Evolutionary conservation across 2,797 vertebrate species (phyloP).

Genomic region (Sebastes hubbsi): DNA sequence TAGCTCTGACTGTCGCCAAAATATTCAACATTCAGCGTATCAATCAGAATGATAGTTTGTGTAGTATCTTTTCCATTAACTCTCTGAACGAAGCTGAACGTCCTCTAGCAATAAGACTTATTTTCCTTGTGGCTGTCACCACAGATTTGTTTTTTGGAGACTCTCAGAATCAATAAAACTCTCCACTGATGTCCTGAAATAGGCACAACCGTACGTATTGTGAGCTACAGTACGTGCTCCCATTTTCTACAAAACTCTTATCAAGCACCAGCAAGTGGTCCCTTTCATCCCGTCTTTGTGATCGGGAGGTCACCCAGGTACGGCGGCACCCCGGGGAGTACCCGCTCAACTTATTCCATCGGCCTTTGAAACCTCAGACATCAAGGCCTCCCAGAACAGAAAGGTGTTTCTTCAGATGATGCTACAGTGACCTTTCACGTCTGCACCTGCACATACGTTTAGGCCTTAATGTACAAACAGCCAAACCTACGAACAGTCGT

Average conservation of each 20-base stretch:
- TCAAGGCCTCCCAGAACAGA: constrained; percentile 14
- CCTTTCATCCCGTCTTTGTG: constrained; percentile 34
- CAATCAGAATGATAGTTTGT: too few species aligned
- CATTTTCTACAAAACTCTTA: not conserved
- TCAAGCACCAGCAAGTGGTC: not conserved
- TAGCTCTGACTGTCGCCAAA: too few species aligned
- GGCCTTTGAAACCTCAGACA: constrained; percentile 45
- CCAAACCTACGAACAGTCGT: not conserved
- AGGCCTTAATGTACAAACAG: not conserved
- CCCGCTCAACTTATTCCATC: not conserved
- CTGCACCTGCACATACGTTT: not conserved
- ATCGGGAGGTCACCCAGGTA: constrained; percentile 22
- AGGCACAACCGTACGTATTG: constrained; percentile 7
- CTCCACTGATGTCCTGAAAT: constrained; percentile 28
- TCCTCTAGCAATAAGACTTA: not conserved
- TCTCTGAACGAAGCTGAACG: not conserved
- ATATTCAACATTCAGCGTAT: too few species aligned
- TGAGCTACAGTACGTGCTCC: not conserved
- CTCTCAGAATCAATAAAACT: constrained; percentile 25
- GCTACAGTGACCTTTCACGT: constrained; percentile 7
- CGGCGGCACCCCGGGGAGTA: not conserved
- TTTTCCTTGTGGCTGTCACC: constrained; percentile 1
- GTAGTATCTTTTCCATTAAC: not conserved
- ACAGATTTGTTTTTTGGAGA: not conserved
- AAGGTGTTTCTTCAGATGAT: not conserved